Evolutionary conservation across 2,888 invertebrate species (phyloP).

Genomic region (Teinopalpus imperialis): DNA sequence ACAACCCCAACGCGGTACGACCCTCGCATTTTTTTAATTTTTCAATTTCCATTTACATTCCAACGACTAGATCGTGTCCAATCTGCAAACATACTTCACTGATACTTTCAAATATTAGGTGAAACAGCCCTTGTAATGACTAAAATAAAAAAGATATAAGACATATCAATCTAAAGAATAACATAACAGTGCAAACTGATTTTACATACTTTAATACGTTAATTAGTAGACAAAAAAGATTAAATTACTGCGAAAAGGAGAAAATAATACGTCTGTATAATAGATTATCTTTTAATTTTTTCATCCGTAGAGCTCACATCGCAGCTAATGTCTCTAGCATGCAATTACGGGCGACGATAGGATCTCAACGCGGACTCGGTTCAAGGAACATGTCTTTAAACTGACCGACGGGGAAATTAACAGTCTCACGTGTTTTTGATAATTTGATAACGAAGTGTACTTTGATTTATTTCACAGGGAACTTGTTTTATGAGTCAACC

Average conservation of each 20-base stretch:
- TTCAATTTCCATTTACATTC: constrained; percentile 81
- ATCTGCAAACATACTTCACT: constrained; percentile 34
- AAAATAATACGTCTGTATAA: constrained; percentile 12
- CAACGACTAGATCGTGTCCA: constrained; percentile 53
- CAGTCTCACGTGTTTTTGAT: constrained; percentile 76
- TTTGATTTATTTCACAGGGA: constrained; percentile 69
- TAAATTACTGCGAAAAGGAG: constrained; percentile 28
- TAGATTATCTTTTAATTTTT: constrained; percentile 26
- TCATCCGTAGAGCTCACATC: constrained; percentile 35
- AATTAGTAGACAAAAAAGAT: too few species aligned
- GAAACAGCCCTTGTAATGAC: background rate
- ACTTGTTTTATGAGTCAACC: constrained; percentile 62
- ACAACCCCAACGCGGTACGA: constrained; percentile 62
- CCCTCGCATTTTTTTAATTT: constrained; percentile 79
- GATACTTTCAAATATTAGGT: background rate
- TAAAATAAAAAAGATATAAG: constrained; percentile 1
- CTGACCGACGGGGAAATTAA: constrained; percentile 76
- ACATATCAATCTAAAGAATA: too few species aligned
- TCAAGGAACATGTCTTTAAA: constrained; percentile 75
- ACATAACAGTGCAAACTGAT: too few species aligned
- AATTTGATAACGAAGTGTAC: constrained; percentile 74
- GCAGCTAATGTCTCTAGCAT: constrained; percentile 63
- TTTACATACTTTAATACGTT: too few species aligned
- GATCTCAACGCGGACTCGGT: constrained; percentile 55
- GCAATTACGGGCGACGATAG: constrained; percentile 69